Conservation (phyloP, 2,113 vertebrate genomes). For the Misgurnus anguillicaudatus region DNA sequence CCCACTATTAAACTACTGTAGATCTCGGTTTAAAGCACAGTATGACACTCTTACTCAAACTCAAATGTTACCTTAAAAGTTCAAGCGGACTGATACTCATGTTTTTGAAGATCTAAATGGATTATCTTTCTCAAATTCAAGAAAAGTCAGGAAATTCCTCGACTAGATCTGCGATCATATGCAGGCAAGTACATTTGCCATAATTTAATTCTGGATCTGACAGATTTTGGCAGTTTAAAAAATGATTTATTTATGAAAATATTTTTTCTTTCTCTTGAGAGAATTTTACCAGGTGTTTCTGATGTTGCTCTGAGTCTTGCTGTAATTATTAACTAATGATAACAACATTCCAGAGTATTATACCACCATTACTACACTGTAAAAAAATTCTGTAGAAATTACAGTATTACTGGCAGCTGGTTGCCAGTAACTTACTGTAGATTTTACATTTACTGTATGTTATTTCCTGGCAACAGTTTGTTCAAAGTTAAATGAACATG, state of each 20-base stretch:
- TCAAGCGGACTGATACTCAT: not conserved
- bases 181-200: constrained; percentile 10
- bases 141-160: not conserved
- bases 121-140: not conserved
- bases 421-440: too few relatives aligned
- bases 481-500: too few relatives aligned
- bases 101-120: not conserved
- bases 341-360: constrained; percentile 6
- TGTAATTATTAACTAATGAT: constrained; percentile 35
- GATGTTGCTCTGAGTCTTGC: not conserved
- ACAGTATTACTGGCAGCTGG: too few relatives aligned
- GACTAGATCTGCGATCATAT: not conserved
- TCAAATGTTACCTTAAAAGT: not conserved
- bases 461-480: too few relatives aligned
- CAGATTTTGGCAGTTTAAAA: too few relatives aligned
- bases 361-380: not conserved
- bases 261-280: not conserved
- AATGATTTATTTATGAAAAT: too few relatives aligned
- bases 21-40: not conserved
- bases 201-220: not conserved
- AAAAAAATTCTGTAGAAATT: too few relatives aligned
- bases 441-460: too few relatives aligned
- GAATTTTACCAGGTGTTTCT: not conserved
- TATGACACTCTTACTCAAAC: too few relatives aligned
- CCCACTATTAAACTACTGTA: not conserved